Conservation (phyloP, 2,888 invertebrate species). For the Euplagia quadripunctaria region DNA sequence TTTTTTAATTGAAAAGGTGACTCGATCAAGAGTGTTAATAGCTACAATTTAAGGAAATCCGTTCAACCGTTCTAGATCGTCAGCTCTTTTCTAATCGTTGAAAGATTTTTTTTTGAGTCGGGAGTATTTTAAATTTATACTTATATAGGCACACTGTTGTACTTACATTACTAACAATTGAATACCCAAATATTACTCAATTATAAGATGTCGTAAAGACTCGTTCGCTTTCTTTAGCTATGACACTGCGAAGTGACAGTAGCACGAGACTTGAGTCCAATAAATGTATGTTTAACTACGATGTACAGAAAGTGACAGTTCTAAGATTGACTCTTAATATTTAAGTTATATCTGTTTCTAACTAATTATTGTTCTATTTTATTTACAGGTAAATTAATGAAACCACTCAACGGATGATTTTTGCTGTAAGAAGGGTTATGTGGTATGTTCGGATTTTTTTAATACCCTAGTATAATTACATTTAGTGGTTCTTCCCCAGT, state of each 20-base stretch:
- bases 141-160: too few relatives aligned
- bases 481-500: too few relatives aligned
- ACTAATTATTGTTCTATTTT: too few relatives aligned
- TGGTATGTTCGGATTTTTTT: constrained; percentile 3
- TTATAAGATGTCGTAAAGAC: neutral
- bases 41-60: too few relatives aligned
- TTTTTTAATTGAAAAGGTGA: neutral
- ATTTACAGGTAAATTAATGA: constrained; percentile 5
- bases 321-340: neutral
- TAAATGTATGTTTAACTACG: too few relatives aligned
- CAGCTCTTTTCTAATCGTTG: neutral
- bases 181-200: neutral
- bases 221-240: neutral
- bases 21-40: too few relatives aligned
- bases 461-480: too few relatives aligned
- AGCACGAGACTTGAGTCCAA: too few relatives aligned
- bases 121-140: neutral
- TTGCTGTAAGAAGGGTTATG: neutral
- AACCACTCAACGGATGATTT: neutral
- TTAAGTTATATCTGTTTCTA: neutral
- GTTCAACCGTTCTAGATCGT: too few relatives aligned
- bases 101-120: neutral
- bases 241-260: too few relatives aligned
- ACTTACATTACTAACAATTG: too few relatives aligned
- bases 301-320: too few relatives aligned